Percentiles rank a stretch among this genome's conserved stretches.
phyloP scores from a whole-genome alignment of 2,113 vertebrate genomes.

The Notarius quadriscutis region DNA sequence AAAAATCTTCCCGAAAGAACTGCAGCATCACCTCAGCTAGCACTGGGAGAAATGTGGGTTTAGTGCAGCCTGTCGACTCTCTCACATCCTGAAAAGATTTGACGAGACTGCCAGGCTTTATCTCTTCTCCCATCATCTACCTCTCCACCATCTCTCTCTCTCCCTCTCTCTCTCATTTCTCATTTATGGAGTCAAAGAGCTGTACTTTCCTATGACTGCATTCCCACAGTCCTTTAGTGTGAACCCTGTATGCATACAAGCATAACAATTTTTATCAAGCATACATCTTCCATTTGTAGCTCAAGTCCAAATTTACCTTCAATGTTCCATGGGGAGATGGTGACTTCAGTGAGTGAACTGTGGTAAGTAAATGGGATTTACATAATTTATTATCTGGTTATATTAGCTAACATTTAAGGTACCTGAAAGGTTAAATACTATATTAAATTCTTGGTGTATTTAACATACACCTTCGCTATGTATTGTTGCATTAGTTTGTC shows the following conservation, averaged over 20 bases:
- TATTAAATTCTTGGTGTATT: not conserved
- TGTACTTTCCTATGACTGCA: constrained; percentile 37
- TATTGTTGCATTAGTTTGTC: not conserved
- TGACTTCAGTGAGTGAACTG: not conserved
- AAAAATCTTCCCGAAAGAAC: not conserved
- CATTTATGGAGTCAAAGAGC: constrained; percentile 12
- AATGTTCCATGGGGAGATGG: not conserved
- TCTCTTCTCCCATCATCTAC: constrained; percentile 29
- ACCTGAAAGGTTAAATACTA: not conserved
- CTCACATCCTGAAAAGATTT: constrained; percentile 33
- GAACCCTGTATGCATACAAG: not conserved
- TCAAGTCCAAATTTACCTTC: not conserved
- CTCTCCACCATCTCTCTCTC: not conserved
- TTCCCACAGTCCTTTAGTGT: constrained; percentile 35
- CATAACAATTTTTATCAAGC: not conserved
- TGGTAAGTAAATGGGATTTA: not conserved
- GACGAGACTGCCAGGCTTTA: constrained; percentile 47
- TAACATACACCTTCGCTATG: not conserved
- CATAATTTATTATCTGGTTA: not conserved
- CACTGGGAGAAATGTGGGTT: not conserved
- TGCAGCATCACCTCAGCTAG: not conserved
- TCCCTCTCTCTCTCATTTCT: not conserved
- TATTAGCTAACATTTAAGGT: not conserved
- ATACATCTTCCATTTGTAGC: not conserved
- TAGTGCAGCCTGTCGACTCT: constrained; percentile 21